A percentile compares a stretch with the other conserved stretches of the same genome.
Conservation (phyloP, 1,140 invertebrate species). For the Drosophila miranda region DNA sequence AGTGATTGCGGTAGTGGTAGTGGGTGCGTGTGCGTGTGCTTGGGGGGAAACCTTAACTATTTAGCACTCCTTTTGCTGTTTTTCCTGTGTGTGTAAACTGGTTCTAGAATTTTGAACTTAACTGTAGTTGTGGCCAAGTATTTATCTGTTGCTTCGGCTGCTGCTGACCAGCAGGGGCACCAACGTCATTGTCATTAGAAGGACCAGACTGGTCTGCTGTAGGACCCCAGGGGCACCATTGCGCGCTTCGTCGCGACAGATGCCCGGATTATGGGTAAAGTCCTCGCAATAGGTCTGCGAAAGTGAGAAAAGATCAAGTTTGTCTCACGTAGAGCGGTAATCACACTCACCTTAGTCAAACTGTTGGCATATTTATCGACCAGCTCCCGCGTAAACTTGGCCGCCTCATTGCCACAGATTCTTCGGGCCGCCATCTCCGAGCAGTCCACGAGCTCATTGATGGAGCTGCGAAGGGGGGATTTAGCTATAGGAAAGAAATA, state of each 20-base stretch:
- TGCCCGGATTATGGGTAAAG: constrained; percentile 65
- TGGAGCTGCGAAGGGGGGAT: constrained; percentile 85
- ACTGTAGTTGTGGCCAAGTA: constrained; percentile 22
- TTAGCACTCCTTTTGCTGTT: constrained; percentile 18
- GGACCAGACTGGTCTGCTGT: constrained; percentile 6
- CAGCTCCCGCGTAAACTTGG: constrained; percentile 87
- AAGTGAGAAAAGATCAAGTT: not conserved
- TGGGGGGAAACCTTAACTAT: constrained; percentile 55
- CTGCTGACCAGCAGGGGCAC: constrained; percentile 47
- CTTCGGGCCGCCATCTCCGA: constrained; percentile 86
- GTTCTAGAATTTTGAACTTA: constrained; percentile 49
- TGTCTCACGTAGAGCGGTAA: not conserved
- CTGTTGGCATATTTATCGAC: constrained; percentile 88
- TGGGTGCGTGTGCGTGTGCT: constrained; percentile 23
- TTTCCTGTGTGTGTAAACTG: constrained; percentile 30
- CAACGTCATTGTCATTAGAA: constrained; percentile 34
- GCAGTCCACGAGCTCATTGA: constrained; percentile 88
- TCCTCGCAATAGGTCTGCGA: constrained; percentile 74
- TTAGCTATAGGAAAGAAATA: constrained; percentile 43
- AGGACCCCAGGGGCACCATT: constrained; percentile 28
- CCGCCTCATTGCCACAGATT: constrained; percentile 88
- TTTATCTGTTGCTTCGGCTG: constrained; percentile 54
- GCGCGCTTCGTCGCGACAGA: constrained; percentile 55
- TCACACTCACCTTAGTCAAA: constrained; percentile 86
- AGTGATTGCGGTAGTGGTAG: constrained; percentile 12